phyloP scores from a whole-genome alignment of 2,888 invertebrate genomes.

The Dryobota labecula region DNA sequence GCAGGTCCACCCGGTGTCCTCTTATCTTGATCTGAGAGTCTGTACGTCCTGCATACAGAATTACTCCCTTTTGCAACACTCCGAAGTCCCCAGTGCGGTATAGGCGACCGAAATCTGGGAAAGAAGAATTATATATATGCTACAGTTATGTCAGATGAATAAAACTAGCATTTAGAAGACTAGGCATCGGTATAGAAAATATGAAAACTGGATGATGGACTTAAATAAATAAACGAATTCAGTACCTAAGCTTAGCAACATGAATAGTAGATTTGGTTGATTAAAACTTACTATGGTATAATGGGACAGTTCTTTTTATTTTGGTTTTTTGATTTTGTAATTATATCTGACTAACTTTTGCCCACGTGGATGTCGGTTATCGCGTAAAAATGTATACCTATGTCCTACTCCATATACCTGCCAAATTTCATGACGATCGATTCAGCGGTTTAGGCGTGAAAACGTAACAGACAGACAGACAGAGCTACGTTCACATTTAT shows the following conservation, averaged over 20 bases:
- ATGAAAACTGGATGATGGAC: neutral
- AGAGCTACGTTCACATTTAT: too few species aligned
- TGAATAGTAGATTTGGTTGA: neutral
- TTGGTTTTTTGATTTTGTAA: too few species aligned
- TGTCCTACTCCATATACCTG: too few species aligned
- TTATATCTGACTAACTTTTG: too few species aligned
- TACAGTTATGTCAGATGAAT: neutral
- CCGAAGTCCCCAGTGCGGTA: conserved; percentile 97
- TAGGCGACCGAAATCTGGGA: conserved; percentile 92
- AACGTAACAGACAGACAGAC: too few species aligned
- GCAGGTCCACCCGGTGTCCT: conserved; percentile 96
- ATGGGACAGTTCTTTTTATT: too few species aligned
- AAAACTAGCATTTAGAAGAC: neutral
- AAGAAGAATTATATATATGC: neutral
- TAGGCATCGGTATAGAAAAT: neutral
- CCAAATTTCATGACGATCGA: too few species aligned
- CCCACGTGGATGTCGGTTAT: too few species aligned
- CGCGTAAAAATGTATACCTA: too few species aligned
- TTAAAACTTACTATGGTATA: neutral
- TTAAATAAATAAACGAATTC: neutral
- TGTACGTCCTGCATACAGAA: conserved; percentile 95
- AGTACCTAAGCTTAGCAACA: neutral
- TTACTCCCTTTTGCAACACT: conserved; percentile 92
- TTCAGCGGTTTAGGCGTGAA: too few species aligned
- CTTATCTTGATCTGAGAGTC: conserved; percentile 96